Evolutionary conservation across 2,888 invertebrate species (phyloP).

Genomic region (Brachyptera risi): DNA sequence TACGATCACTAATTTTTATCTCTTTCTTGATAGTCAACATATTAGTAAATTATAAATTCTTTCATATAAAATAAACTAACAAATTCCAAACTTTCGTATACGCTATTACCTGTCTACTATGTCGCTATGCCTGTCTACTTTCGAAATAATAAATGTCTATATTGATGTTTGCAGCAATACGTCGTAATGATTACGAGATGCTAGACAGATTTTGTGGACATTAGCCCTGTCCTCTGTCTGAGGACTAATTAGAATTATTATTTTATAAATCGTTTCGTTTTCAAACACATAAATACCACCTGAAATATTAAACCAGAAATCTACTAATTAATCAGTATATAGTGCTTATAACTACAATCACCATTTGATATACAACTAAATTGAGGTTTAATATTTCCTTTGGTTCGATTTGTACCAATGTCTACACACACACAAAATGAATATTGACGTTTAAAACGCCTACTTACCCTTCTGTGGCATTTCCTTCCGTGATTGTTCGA

Average conservation of each 20-base stretch:
- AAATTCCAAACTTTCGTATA: conserved; percentile 10
- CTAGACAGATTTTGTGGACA: conserved; percentile 2
- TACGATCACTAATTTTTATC: neutral
- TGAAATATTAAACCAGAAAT: too few species aligned
- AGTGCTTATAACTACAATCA: too few species aligned
- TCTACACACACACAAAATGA: too few species aligned
- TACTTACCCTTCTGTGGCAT: too few species aligned
- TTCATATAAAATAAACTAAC: conserved; percentile 15
- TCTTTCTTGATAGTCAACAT: neutral
- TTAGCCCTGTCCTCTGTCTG: neutral
- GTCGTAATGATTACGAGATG: neutral
- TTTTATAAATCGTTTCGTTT: neutral
- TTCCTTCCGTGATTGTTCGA: too few species aligned
- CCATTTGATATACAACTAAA: too few species aligned
- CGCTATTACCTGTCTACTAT: neutral
- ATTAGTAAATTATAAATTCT: conserved; percentile 15
- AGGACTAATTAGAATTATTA: conserved; percentile 7
- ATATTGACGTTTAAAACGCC: too few species aligned
- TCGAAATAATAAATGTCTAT: neutral
- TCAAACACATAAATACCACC: neutral
- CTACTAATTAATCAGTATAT: too few species aligned
- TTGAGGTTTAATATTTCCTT: too few species aligned
- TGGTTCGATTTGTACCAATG: too few species aligned
- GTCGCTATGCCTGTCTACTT: too few species aligned
- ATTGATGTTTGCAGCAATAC: neutral